Evolutionary conservation across 2,797 vertebrate species (phyloP), one percentile per base, ranked within the genome.

Genomic region (Bradypodion ventrale): DNA sequence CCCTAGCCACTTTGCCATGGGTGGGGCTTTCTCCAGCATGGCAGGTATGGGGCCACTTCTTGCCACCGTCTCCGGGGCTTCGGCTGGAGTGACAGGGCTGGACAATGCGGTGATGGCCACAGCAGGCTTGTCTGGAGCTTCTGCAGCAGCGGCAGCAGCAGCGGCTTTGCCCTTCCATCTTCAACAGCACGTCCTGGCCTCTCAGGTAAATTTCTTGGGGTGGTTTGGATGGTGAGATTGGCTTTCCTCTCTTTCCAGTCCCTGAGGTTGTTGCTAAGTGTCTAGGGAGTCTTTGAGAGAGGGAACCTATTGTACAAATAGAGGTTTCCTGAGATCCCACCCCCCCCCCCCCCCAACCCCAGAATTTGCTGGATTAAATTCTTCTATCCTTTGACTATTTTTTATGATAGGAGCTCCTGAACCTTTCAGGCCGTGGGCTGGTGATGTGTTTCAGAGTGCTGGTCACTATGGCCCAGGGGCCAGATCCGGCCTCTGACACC

Each of bases 101-200:
- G 98, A 99, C 91, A 97, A 96, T 49, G 92, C 94, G 0, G 94
- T 95, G 29, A 97, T 97, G 96, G 98, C 98, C 93, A 96, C 97
- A 6, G 98, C 98, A 0, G 96, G 97, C 95, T 93, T 99, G 85
- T 94, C 97, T 1, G 98, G 97, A 83, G 96, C 97, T 0, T 97
- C 97, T 0, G 95, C 96, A 0, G 94, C 95, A 60, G 96, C 97
- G 0, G 76, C 83, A 1, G 82, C 82, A 0, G 95, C 96, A 0
- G 95, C 96, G 27, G 96, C 97, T 76, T 92, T 99, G 88, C 98
- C 98, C 37, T 99, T 99, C 91, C 98, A 99, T 93, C 97, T 99
- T 90, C 98, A 99, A 93, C 98, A 99, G 93, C 98, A 99, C 19
- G 97, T 99, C 92, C 93, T 99, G 94, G 98, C 98, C 80, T 98